phyloP scores from a whole-genome alignment of 2,888 invertebrate species.

The Eupithecia subfuscata region DNA sequence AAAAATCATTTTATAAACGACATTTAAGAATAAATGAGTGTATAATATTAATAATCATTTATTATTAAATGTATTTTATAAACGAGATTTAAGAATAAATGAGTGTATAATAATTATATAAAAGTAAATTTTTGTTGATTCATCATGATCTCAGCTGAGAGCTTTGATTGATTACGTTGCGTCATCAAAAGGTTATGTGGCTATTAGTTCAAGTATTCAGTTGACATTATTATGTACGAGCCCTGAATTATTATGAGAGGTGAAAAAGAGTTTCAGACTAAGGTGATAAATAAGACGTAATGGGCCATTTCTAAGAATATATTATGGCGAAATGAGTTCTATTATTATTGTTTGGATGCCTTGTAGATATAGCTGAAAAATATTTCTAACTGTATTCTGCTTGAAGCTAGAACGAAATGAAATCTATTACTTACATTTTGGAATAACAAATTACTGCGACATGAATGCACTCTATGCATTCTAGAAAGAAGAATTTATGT shows the following conservation, averaged over 20 bases:
- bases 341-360: constrained; percentile 50
- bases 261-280: constrained; percentile 66
- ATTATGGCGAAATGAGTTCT: constrained; percentile 66
- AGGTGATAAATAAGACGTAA: constrained; percentile 70
- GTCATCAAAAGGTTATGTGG: neutral
- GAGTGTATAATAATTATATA: no score
- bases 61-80: no score
- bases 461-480: neutral
- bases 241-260: constrained; percentile 52
- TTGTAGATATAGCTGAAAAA: constrained; percentile 17
- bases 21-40: no score
- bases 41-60: no score
- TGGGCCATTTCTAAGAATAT: constrained; percentile 71
- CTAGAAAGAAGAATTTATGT: neutral
- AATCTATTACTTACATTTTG: neutral
- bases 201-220: constrained; percentile 44
- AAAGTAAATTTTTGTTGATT: neutral
- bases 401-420: neutral
- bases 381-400: neutral
- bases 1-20: no score
- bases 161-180: neutral
- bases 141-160: neutral
- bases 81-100: no score
- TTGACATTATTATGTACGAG: constrained; percentile 54
- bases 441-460: neutral